Evolutionary conservation across 2,888 invertebrate genomes (phyloP).

Genomic region (Hydropsyche betteni): DNA sequence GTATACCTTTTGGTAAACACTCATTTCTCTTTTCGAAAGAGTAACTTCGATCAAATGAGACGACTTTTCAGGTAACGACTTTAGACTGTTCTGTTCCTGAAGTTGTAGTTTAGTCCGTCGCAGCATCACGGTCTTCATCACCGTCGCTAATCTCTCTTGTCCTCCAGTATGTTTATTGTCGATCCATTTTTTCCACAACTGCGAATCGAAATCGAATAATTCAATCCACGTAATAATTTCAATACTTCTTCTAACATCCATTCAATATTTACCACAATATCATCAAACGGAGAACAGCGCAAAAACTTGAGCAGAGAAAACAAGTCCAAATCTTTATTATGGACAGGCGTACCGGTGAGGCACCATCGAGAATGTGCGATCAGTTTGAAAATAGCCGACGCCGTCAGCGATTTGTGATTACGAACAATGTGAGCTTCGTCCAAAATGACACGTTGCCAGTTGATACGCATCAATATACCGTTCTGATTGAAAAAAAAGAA

Average conservation of each 20-base stretch:
- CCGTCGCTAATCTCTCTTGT: slow-evolving; percentile 80
- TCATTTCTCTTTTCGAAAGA: slow-evolving; percentile 75
- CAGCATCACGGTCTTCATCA: slow-evolving; percentile 86
- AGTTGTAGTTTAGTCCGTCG: slow-evolving; percentile 88
- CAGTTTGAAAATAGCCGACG: slow-evolving; percentile 75
- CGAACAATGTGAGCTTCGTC: slow-evolving; percentile 95
- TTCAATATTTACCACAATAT: slow-evolving; percentile 67
- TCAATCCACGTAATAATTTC: neutral
- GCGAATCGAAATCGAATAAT: slow-evolving; percentile 44
- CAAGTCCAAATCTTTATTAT: slow-evolving; percentile 89
- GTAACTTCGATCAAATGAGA: slow-evolving; percentile 68
- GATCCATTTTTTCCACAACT: slow-evolving; percentile 94
- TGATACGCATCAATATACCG: slow-evolving; percentile 73
- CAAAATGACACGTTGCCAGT: slow-evolving; percentile 87
- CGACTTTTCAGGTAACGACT: slow-evolving; percentile 70
- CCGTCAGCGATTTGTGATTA: slow-evolving; percentile 83
- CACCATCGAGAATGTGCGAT: slow-evolving; percentile 76
- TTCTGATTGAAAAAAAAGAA: slow-evolving; percentile 54
- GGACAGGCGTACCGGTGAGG: slow-evolving; percentile 94
- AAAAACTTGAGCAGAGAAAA: slow-evolving; percentile 86
- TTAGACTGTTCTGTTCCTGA: slow-evolving; percentile 70
- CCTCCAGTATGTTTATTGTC: slow-evolving; percentile 84
- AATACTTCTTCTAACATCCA: too few species aligned
- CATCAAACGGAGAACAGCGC: slow-evolving; percentile 87
- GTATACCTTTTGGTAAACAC: slow-evolving; percentile 78